Base-by-base conservation (phyloP, 1,140 invertebrate genomes). In the Drosophila teissieri region DNA sequence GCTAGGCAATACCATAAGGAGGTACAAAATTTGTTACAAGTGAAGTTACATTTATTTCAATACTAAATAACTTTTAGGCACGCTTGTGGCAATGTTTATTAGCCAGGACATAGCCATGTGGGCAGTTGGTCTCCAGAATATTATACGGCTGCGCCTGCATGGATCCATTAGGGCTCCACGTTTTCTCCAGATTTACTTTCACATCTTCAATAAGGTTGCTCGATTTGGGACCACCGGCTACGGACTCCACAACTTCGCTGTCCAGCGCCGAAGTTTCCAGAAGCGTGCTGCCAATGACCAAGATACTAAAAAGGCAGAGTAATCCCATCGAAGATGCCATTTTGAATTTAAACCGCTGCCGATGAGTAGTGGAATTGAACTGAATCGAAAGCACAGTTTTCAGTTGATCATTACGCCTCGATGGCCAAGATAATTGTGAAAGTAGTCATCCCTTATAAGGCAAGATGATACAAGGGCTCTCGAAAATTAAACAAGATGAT, bases 21-120 rank as follows among this genome's bases (percentile, higher is more conserved):
- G 7, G 2, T 31, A 10, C 27, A 31, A 31, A 31, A 31, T 31
- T 2, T 31, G 2, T 3, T 31, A 31, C 8, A 8, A 10, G 1
- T 2, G 8, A 31, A 31, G 2, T 31, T 8, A 10, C 31, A 10
- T 31, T 31, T 31, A 10, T 31, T 31, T 31, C 27, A 31, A 31
- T 14, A 14, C 14, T 4, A 37, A 37, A 15, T 15, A 34, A 39
- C 10, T 58, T 31, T 44, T 76, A 75, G 17, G 84, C 90, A 8
- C 83, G 63, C 37, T 79, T 90, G 7, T 91, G 90, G 14, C 90
- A 91, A 40, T 90, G 82, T 46, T 91, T 91, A 42, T 91, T 88
- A 22, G 75, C 77, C 64, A 91, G 61, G 6, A 91, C 58, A 57
- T 88, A 91, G 19, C 90, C 90, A 14, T 56, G 55, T 0, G 90